A percentile compares a stretch with the other conserved stretches of the same genome.
Evolutionary conservation across 2,113 vertebrate species (phyloP).

Genomic region (Mobula hypostoma): DNA sequence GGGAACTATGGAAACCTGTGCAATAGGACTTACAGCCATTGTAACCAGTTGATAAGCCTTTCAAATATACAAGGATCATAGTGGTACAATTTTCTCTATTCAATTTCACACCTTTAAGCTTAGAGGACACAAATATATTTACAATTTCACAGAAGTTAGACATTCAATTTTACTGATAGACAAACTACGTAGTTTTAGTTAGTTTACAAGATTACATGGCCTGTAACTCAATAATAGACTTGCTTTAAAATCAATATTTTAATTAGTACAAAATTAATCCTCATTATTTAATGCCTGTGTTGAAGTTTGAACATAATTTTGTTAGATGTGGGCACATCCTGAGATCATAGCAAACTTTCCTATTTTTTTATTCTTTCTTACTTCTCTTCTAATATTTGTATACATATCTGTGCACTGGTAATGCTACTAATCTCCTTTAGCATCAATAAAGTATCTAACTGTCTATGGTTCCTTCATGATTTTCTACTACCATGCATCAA

Average conservation of each 20-base stretch:
- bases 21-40: background rate
- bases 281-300: background rate
- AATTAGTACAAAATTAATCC: background rate
- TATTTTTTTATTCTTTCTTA: no score
- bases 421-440: no score
- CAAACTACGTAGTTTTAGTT: background rate
- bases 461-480: background rate
- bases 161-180: background rate
- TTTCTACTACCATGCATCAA: no score
- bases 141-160: background rate
- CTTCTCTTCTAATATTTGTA: no score
- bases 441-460: no score
- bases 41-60: background rate
- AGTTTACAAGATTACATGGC: background rate
- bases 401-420: no score
- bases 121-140: background rate
- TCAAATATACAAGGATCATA: background rate
- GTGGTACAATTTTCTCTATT: background rate
- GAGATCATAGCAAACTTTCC: background rate
- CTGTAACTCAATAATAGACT: background rate
- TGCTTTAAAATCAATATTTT: background rate
- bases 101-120: background rate
- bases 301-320: background rate
- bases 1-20: background rate
- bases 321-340: background rate